A percentile compares a stretch with the other conserved stretches of the same genome.
Evolutionary conservation across 2,797 vertebrate species (phyloP).

Genomic region (Loris lydekkerianus): DNA sequence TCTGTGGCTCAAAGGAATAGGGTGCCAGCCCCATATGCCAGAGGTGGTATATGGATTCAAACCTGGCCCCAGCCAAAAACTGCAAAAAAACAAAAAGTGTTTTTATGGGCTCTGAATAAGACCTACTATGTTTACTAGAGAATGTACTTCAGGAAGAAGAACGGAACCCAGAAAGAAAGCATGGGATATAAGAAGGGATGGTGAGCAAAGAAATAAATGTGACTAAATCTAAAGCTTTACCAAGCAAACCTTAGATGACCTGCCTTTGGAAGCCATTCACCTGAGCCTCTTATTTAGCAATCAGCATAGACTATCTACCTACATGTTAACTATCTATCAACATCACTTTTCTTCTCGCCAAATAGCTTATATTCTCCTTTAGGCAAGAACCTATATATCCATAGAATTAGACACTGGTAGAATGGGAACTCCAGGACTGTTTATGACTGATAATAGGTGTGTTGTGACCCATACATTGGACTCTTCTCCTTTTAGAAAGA

Average conservation of each 20-base stretch:
- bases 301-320: neutral
- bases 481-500: neutral
- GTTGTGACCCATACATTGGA: neutral
- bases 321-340: neutral
- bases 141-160: neutral
- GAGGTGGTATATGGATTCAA: too few relatives aligned
- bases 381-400: neutral
- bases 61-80: too few relatives aligned
- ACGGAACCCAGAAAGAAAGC: neutral
- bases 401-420: neutral
- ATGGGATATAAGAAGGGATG: neutral
- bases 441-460: neutral
- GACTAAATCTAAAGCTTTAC: neutral
- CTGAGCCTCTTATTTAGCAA: neutral
- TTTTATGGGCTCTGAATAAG: constrained; percentile 1
- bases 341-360: constrained; percentile 2
- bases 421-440: neutral
- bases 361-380: neutral
- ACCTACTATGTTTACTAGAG: neutral
- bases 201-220: neutral
- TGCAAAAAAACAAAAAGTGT: neutral
- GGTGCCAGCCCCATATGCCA: too few relatives aligned
- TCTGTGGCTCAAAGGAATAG: too few relatives aligned
- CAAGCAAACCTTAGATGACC: neutral
- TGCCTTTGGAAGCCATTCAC: neutral